Base-by-base conservation (phyloP, 92 coral and sea anemone genomes). In the Paragorgia papillata region DNA sequence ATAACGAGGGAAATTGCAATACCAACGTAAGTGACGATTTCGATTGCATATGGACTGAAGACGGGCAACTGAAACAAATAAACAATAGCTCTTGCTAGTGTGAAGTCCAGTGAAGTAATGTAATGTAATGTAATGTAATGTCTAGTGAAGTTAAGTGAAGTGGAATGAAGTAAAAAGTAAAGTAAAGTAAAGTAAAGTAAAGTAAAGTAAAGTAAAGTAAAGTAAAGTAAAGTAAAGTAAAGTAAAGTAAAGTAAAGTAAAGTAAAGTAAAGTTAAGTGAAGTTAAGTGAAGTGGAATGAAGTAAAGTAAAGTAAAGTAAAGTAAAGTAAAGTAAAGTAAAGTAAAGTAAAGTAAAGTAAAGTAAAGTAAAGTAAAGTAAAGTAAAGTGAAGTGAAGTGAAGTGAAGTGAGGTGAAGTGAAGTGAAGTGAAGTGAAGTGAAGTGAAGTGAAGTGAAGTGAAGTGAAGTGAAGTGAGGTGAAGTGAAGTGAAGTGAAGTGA, bases 11-110 rank as follows among this genome's bases (percentile, higher is more conserved):
- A 94, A 13, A 94, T 84, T 7, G 92, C 88, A 18, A 94, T 81
- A 17, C 98, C 95, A 56, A 94, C 76, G 53, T 94, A 94, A 9
- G 98, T 91, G 50, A 85, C 92, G 57, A 94, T 73, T 17, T 89
- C 89, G 84, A 94, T 81, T 8, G 89, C 74, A 62, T 91, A 94
- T 29, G 91, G 91, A 21, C 88, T 92, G 6, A 83, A 24, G 29
- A 84, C 96, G 1, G 97, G 98, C 30, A 78, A 82, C 98, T 94
- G 79, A 7, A 63, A 76, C 63, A 17, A 66, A n/a, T 20, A 37
- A 46, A 15, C 2, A 46, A 46, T 15, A 46, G n/a, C 15, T 37
- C 14, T 51, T n/a, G n/a, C n/a, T n/a, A n/a, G n/a, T n/a, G 58
- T 51, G 21, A 22, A 51, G 58, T 51, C 3, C 5, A 51, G 58